Percentiles rank a stretch among this genome's conserved stretches.
Evolutionary conservation across 2,888 invertebrate species (phyloP).

Genomic region (Amiota minor): DNA sequence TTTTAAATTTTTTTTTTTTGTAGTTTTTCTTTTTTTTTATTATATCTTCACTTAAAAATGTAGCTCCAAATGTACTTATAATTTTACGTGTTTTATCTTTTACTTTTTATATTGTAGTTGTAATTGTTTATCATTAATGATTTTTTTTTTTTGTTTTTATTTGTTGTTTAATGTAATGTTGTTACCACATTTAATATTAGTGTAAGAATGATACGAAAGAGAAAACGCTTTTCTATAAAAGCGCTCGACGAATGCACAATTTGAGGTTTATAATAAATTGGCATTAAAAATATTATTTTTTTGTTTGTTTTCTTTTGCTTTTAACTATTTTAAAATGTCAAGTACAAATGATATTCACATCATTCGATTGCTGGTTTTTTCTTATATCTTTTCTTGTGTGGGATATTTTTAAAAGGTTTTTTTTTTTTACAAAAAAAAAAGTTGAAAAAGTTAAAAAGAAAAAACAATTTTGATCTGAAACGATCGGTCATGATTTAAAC

Average conservation of each 20-base stretch:
- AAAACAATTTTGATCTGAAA: slow-evolving; percentile 13
- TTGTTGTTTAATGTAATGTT: slow-evolving; percentile 36
- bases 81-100: slow-evolving; percentile 65
- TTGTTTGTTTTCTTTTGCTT: slow-evolving; percentile 6
- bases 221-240: slow-evolving; percentile 1
- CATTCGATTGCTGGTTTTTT: slow-evolving; percentile 46
- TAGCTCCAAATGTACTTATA: slow-evolving; percentile 68
- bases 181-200: slow-evolving; percentile 40
- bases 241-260: slow-evolving; percentile 9
- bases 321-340: slow-evolving; percentile 44
- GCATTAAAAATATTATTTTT: slow-evolving; percentile 22
- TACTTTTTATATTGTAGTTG: slow-evolving; percentile 40
- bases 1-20: slow-evolving; percentile 37
- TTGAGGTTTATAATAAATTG: slow-evolving; percentile 6
- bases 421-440: slow-evolving; percentile 7
- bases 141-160: slow-evolving; percentile 45
- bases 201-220: slow-evolving; percentile 16
- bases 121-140: slow-evolving; percentile 47
- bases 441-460: neutral
- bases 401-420: neutral
- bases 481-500: neutral
- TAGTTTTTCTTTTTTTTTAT: slow-evolving; percentile 46
- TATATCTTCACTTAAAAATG: slow-evolving; percentile 67
- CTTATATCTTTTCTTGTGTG: slow-evolving; percentile 40
- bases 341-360: slow-evolving; percentile 32